Evolutionary conservation across 1,140 invertebrate species (phyloP).

Genomic region (Drosophila virilis): DNA sequence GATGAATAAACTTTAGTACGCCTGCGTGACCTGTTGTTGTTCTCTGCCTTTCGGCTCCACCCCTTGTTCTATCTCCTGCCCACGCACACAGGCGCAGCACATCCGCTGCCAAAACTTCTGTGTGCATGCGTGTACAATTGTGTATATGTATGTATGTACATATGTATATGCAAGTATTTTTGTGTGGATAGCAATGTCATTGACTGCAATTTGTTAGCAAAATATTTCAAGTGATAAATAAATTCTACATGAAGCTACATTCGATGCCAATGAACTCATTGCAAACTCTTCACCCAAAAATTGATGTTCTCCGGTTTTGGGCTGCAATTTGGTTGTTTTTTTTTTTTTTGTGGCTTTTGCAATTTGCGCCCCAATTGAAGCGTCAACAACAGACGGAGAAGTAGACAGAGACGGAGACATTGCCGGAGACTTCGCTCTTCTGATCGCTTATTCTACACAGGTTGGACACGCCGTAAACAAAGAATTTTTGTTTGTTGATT

Average conservation of each 20-base stretch:
- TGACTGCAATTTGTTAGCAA: slow-evolving; percentile 84
- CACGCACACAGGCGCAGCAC: slow-evolving; percentile 51
- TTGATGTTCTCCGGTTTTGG: slow-evolving; percentile 25
- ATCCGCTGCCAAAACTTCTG: slow-evolving; percentile 51
- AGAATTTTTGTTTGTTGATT: slow-evolving; percentile 77
- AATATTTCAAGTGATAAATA: slow-evolving; percentile 81
- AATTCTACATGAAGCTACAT: slow-evolving; percentile 60
- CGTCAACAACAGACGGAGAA: slow-evolving; percentile 26
- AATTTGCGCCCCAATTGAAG: slow-evolving; percentile 70
- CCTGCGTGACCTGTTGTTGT: slow-evolving; percentile 72
- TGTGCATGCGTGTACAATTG: slow-evolving; percentile 13
- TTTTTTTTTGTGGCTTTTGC: slow-evolving; percentile 40
- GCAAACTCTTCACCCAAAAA: slow-evolving; percentile 41
- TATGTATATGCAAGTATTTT: slow-evolving; percentile 33
- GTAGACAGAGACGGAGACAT: slow-evolving; percentile 21
- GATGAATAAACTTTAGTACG: slow-evolving; percentile 79
- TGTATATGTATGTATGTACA: slow-evolving; percentile 4
- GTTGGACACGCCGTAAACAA: slow-evolving; percentile 74
- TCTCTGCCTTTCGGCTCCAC: slow-evolving; percentile 10
- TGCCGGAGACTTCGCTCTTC: slow-evolving; percentile 2
- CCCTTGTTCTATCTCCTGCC: slow-evolving; percentile 10
- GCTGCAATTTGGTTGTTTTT: slow-evolving; percentile 31
- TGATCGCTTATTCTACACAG: slow-evolving; percentile 40
- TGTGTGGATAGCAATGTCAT: slow-evolving; percentile 64
- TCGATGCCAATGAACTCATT: slow-evolving; percentile 64